These are phyloP conservation scores for Lochmaea crataegi DNA, from an alignment of 2,888 invertebrate genomes.

Conservation along the genomic window DNA sequence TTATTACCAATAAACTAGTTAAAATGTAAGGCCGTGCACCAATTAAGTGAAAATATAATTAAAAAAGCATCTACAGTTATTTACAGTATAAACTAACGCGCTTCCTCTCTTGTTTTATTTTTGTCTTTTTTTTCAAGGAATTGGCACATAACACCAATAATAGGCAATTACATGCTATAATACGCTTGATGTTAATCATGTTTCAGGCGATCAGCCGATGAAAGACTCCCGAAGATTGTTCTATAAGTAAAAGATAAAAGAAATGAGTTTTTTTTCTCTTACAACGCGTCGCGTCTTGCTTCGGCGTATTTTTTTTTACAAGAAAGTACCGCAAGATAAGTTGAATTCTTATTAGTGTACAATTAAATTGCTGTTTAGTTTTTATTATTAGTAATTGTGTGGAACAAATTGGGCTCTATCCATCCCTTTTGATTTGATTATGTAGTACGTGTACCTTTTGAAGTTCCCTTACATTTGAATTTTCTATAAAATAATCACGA, in stretches of 20 bases:
- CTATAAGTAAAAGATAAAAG: slow-evolving; percentile 36
- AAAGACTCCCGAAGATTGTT: slow-evolving; percentile 33
- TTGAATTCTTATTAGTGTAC: neutral
- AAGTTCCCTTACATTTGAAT: too few species aligned
- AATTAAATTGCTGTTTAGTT: slow-evolving; percentile 1
- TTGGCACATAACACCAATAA: slow-evolving; percentile 34
- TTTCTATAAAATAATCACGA: too few species aligned
- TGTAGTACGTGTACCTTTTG: neutral
- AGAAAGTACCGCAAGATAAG: neutral
- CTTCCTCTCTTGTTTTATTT: slow-evolving; percentile 24
- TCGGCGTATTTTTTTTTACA: neutral
- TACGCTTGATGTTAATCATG: slow-evolving; percentile 34
- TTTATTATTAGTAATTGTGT: neutral
- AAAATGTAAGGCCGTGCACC: neutral
- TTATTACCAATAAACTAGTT: neutral
- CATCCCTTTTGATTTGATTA: neutral
- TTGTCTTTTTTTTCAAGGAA: slow-evolving; percentile 3
- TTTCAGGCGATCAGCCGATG: slow-evolving; percentile 20
- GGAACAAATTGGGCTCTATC: neutral
- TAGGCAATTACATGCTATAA: slow-evolving; percentile 40
- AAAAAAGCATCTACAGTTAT: neutral
- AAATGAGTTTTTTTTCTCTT: slow-evolving; percentile 14
- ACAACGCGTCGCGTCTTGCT: slow-evolving; percentile 1
- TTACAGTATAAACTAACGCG: slow-evolving; percentile 6
- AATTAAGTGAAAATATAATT: neutral